Evolutionary conservation across 2,797 vertebrate species (phyloP), one percentile per base, ranked within the genome.

Genomic region (Microhierax caerulescens): DNA sequence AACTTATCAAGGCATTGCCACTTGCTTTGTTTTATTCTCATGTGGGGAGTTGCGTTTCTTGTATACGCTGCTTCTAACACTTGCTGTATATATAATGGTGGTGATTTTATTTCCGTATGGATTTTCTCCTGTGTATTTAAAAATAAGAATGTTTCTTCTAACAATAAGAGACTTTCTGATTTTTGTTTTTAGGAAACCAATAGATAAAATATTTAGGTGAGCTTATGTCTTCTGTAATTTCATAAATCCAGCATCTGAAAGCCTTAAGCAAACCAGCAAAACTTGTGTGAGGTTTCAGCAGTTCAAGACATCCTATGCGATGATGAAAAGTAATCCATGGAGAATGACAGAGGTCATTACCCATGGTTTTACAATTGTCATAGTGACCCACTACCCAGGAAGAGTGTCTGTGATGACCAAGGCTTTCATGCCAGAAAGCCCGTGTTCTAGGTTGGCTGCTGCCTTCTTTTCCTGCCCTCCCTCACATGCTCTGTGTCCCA

Each of bases 111-210:
- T 92, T 75, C 89, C 37, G 7, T 68, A 65, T 22, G 48, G 47
- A 39, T 68, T 78, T 85, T 79, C 41, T 82, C 59, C 36, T 77
- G 5, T 60, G 6, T 95, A 88, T 92, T 93, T 93, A 76, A 95
- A 93, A 95, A 69, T 28, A 75, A 47, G 37, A 64, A n/a, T 9
- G 22, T 74, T 92, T 79, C 41, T 87, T 70, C 19, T 51, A 47
- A 72, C 0, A 2, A 2, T 57, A 85, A 85, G 54, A 7, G 1
- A 88, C n/a, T 83, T 91, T n/a, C 41, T 70, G 48, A 80, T 77
- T 70, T 74, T 93, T 85, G 41, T 73, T 89, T 80, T 60, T 34
- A 80, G 64, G n/a, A 90, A 95, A 85, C 45, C 27, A 65, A 23
- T 4, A 87, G 53, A 25, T 56, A 5, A 88, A 76, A 59, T 64